Conservation (phyloP, 2,113 vertebrate species). For the Morone saxatilis region DNA sequence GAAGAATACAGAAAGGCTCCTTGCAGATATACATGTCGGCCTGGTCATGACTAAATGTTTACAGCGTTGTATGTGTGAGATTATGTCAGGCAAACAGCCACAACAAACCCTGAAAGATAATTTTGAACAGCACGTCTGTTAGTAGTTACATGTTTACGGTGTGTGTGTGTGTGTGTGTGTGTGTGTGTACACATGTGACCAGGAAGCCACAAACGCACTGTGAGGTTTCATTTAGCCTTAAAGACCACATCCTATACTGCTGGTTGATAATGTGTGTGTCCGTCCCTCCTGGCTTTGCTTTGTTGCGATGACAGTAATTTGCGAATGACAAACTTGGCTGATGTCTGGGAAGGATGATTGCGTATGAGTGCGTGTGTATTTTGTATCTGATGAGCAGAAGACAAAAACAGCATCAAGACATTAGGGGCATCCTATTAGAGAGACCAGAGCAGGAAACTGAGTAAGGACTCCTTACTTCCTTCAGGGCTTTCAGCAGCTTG, state of each 20-base stretch:
- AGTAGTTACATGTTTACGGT: background rate
- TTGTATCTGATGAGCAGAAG: slow-evolving; percentile 1
- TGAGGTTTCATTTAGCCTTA: slow-evolving; percentile 7
- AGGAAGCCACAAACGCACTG: background rate
- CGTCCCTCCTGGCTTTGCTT: slow-evolving; percentile 4
- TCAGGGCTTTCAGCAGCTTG: slow-evolving; percentile 96
- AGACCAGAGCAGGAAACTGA: background rate
- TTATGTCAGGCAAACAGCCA: background rate
- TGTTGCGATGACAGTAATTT: slow-evolving; percentile 38
- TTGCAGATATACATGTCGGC: background rate
- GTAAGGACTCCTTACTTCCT: slow-evolving; percentile 87
- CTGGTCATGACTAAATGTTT: background rate
- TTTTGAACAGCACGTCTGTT: slow-evolving; percentile 1
- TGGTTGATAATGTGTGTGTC: background rate
- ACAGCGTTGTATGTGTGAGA: background rate
- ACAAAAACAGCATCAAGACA: background rate
- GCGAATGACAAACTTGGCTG: slow-evolving; percentile 3
- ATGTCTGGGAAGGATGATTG: background rate
- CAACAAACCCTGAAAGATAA: slow-evolving; percentile 12
- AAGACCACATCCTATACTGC: background rate
- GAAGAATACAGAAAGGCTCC: background rate
- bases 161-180: background rate
- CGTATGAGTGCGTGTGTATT: background rate
- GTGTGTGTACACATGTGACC: background rate
- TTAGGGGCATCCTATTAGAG: background rate